Evolutionary conservation across 2,888 invertebrate species (phyloP), one percentile per base, ranked within the genome.

Genomic region (Ormia ochracea): DNA sequence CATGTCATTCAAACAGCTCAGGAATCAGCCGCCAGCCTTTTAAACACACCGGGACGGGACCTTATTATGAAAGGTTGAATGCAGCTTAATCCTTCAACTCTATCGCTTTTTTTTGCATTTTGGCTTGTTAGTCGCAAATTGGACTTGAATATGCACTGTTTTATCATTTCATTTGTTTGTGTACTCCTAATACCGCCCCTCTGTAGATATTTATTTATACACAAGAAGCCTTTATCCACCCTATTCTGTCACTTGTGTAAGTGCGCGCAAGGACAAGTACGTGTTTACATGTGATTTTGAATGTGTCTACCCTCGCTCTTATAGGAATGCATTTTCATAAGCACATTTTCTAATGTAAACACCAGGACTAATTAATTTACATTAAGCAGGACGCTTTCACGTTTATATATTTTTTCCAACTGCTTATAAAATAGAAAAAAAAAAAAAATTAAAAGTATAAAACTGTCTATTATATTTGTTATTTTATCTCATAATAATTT

Each of bases 361-460:
- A 72, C 72, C 70, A 58, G 48, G 56, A 66, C 70, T 80, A 80
- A 80, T 80, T 80, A 76, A 72, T 68, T 80, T 80, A 68, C 66
- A 68, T 76, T 68, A 52, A 54, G 23, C 12, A 45, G 23, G 63
- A 43, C 19, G 31, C 4, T 14, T 26, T 14, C 14, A n/a, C 17
- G 36, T 50, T 2, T 7, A 14, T 28, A 14, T 50, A 26, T 12
- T 48, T 41, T 33, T 41, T 68, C 43, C 38, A 68, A 63, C 56
- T 61, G 28, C 31, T 38, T 66, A 23, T n/a, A n/a, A n/a, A 43
- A 17, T n/a, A 9, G 26, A 54, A n/a, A 38, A 38, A 7, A 7
- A 19, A 43, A 59, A 43, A 43, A 28, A 4, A 4, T 9, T 59
- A 45, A 65, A 69, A 48, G 17, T 28, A 56, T 63, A 28, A 52